These are phyloP conservation scores for Jaculus jaculus DNA, from an alignment of 2,113 vertebrate species.

Conservation along the genomic window DNA sequence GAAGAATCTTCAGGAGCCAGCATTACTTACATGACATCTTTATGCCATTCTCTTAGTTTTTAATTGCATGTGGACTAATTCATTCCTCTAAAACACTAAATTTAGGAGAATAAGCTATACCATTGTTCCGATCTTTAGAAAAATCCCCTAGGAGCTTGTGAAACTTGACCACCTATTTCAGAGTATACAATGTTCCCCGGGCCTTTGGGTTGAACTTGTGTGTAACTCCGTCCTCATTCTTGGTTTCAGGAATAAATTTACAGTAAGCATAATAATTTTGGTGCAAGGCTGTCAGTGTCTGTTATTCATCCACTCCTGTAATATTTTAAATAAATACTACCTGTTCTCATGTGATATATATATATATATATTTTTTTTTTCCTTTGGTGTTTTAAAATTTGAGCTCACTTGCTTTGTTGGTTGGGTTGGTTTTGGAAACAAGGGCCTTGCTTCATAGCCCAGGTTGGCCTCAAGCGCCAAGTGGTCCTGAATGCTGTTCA, in stretches of 20 bases:
- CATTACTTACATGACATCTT: not conserved
- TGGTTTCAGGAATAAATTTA: not conserved
- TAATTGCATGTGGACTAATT: not conserved
- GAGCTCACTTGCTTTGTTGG: not conserved
- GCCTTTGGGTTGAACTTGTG: not conserved
- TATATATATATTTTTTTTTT: not conserved
- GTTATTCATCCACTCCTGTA: not conserved
- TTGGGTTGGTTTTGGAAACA: not conserved
- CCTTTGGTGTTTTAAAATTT: not conserved
- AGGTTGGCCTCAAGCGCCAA: too few relatives aligned
- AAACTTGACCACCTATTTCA: not conserved
- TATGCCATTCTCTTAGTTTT: not conserved
- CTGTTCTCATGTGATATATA: not conserved
- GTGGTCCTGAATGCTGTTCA: too few relatives aligned
- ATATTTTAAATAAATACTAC: not conserved
- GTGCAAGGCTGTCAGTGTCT: not conserved
- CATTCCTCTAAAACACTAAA: not conserved
- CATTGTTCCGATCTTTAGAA: not conserved
- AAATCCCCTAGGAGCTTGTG: not conserved
- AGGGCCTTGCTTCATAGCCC: too few relatives aligned
- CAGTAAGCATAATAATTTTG: not conserved
- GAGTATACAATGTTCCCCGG: not conserved
- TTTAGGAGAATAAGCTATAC: not conserved
- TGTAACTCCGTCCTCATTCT: not conserved
- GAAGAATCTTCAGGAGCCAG: not conserved